A percentile compares a stretch with the other conserved stretches of the same genome.
phyloP scores from a whole-genome alignment of 1,140 invertebrate genomes.

The Apocrypta bakeri region DNA sequence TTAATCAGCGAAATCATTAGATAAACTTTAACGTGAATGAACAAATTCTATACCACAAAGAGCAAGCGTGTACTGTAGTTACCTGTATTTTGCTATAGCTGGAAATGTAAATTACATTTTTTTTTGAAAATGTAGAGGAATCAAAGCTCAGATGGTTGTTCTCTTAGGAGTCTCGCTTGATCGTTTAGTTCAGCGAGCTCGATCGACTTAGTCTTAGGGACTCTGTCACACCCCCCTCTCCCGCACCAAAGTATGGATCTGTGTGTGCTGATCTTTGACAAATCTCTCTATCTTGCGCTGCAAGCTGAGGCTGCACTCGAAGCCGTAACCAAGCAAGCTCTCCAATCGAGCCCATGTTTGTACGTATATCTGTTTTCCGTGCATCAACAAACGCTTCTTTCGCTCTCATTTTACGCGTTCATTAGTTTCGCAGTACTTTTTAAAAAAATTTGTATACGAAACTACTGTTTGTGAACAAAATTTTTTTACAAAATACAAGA shows the following conservation, averaged over 20 bases:
- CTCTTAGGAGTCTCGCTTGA: conserved; percentile 71
- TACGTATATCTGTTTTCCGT: conserved; percentile 48
- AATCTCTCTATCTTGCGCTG: conserved; percentile 60
- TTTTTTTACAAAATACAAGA: background rate
- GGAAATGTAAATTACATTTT: conserved; percentile 74
- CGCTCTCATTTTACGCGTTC: background rate
- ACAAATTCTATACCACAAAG: conserved; percentile 69
- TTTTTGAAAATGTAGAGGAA: conserved; percentile 74
- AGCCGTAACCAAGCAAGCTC: conserved; percentile 58
- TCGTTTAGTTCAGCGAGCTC: conserved; percentile 67
- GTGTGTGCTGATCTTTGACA: conserved; percentile 69
- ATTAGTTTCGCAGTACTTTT: background rate
- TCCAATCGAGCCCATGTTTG: conserved; percentile 61
- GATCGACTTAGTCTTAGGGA: conserved; percentile 68
- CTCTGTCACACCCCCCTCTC: conserved; percentile 72
- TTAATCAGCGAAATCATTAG: background rate
- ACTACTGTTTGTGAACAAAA: background rate
- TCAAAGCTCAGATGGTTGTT: conserved; percentile 74
- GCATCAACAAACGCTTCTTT: background rate
- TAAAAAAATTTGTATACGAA: background rate
- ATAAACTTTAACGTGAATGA: background rate
- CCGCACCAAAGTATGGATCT: conserved; percentile 75
- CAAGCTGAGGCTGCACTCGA: conserved; percentile 64
- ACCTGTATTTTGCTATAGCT: conserved; percentile 70
- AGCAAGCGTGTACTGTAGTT: conserved; percentile 70